Percentiles rank a stretch among this genome's conserved stretches.
phyloP scores from a whole-genome alignment of 1,140 invertebrate species.

The Drosophila eugracilis region DNA sequence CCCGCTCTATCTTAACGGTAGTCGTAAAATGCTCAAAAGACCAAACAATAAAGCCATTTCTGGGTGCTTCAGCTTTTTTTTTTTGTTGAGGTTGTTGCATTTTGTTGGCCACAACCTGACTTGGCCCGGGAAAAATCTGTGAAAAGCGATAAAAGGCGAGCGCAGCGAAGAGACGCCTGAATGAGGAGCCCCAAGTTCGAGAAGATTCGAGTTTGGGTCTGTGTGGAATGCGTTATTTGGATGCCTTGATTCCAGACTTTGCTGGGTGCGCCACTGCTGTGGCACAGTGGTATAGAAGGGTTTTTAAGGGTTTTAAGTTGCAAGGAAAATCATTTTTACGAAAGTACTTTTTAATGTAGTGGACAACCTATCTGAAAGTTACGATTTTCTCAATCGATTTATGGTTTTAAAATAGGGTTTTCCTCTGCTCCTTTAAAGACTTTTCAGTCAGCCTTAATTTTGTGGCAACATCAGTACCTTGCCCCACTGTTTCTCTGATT shows the following conservation, averaged over 20 bases:
- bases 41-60: constrained; percentile 66
- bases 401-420: no score
- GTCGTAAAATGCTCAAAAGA: constrained; percentile 59
- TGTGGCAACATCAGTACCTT: no score
- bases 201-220: constrained; percentile 38
- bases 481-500: constrained; percentile 65
- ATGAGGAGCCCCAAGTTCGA: constrained; percentile 6
- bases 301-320: no score
- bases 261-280: constrained; percentile 37
- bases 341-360: no score
- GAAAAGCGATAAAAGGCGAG: constrained; percentile 74
- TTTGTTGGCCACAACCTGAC: constrained; percentile 40
- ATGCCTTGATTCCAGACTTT: constrained; percentile 18
- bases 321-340: no score
- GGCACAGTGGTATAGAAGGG: constrained; percentile 41
- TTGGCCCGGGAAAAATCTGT: constrained; percentile 71
- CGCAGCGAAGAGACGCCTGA: constrained; percentile 14
- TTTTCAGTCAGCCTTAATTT: no score
- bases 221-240: constrained; percentile 51
- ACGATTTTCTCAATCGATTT: no score
- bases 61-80: constrained; percentile 6
- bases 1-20: constrained; percentile 70
- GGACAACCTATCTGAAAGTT: no score
- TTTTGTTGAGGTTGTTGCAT: no score
- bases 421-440: not conserved